Evolutionary conservation across 2,888 invertebrate species (phyloP).

Genomic region (Stenodema calcarata): DNA sequence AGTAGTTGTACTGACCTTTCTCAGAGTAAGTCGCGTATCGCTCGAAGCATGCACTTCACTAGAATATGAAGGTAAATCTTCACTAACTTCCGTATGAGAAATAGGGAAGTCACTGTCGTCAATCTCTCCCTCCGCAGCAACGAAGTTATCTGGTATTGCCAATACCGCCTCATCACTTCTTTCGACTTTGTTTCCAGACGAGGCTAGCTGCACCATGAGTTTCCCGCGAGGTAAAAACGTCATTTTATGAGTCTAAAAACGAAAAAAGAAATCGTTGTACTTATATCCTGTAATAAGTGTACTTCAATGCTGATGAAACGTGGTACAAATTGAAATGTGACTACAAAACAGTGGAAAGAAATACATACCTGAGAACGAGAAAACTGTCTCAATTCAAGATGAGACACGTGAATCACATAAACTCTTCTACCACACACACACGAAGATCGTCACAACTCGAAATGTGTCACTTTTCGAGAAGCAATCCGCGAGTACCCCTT

Average conservation of each 20-base stretch:
- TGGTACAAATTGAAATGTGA: background rate
- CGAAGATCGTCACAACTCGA: background rate
- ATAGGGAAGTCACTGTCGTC: background rate
- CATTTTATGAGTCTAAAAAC: background rate
- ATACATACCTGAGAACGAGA: background rate
- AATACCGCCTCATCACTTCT: background rate
- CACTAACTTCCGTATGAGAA: background rate
- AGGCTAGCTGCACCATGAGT: background rate
- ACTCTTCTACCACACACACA: background rate
- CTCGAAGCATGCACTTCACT: too few relatives aligned
- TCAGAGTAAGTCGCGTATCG: too few relatives aligned
- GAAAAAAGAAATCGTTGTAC: conserved; percentile 9
- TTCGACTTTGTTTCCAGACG: background rate
- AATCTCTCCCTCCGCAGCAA: background rate
- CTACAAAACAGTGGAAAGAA: background rate
- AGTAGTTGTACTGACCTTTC: too few relatives aligned
- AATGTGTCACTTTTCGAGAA: background rate
- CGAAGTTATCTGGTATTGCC: background rate
- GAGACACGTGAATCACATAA: background rate
- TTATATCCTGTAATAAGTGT: background rate
- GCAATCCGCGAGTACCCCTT: background rate
- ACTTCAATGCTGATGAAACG: background rate
- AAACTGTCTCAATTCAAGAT: background rate
- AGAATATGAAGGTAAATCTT: too few relatives aligned
- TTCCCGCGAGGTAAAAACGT: background rate